phyloP scores from a whole-genome alignment of 1,140 invertebrate species.

The Sminthurides bifidus region DNA sequence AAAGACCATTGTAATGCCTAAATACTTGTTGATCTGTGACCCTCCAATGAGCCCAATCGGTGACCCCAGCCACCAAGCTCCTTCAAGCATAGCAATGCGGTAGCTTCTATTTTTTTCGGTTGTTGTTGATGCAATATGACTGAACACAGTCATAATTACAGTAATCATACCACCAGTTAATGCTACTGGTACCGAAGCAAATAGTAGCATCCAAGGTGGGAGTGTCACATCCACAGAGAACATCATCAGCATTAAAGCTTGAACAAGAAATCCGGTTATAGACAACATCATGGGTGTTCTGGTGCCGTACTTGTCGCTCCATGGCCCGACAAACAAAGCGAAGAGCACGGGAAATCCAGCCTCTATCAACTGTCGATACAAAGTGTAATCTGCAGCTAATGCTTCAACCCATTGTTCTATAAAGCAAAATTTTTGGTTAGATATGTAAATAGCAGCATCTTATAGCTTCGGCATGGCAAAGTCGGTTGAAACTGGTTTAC shows the following conservation, averaged over 20 bases:
- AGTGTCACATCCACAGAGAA: conserved; percentile 3
- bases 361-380: conserved; percentile 16
- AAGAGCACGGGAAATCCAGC: conserved; percentile 14
- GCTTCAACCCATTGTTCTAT: conserved; percentile 12
- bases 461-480: background rate
- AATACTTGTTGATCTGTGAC: conserved; percentile 6
- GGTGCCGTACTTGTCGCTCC: conserved; percentile 16
- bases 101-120: conserved; percentile 12
- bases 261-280: conserved; percentile 12
- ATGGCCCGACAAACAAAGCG: conserved; percentile 17
- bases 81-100: conserved; percentile 15
- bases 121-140: conserved; percentile 10
- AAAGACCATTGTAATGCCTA: conserved; percentile 13
- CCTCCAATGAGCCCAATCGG: conserved; percentile 10
- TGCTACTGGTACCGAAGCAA: conserved; percentile 15
- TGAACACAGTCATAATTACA: conserved; percentile 11
- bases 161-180: conserved; percentile 16
- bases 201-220: conserved; percentile 5
- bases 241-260: background rate
- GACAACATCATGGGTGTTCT: conserved; percentile 14
- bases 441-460: background rate
- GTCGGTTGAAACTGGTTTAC: background rate
- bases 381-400: background rate
- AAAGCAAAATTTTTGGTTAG: background rate
- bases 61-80: conserved; percentile 10